Evolutionary conservation across 2,888 invertebrate species (phyloP).

Genomic region (Dinocampus coccinellae): DNA sequence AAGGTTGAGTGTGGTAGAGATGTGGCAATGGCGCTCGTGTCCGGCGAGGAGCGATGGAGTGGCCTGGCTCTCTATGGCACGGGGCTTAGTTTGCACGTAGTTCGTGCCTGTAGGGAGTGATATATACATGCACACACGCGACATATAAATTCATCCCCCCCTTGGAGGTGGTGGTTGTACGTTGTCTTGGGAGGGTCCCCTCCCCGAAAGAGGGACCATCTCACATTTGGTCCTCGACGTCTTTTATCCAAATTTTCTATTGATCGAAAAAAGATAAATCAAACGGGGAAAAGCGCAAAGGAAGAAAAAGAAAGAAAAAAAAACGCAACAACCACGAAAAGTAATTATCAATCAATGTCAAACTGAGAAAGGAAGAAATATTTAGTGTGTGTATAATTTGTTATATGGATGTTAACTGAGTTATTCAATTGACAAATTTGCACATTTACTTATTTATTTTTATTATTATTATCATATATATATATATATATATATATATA

Average conservation of each 20-base stretch:
- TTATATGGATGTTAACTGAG: background rate
- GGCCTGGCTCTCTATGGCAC: conserved; percentile 47
- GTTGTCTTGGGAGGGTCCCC: conserved; percentile 7
- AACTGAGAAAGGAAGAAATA: background rate
- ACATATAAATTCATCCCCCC: conserved; percentile 9
- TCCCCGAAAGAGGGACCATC: conserved; percentile 6
- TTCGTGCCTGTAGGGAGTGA: conserved; percentile 50
- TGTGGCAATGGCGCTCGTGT: conserved; percentile 62
- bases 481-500: too few species aligned
- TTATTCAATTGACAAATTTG: background rate
- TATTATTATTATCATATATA: too few species aligned
- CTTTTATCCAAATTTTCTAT: too few species aligned
- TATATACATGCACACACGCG: conserved; percentile 15
- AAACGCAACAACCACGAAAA: background rate
- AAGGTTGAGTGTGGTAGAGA: conserved; percentile 45
- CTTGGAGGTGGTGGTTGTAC: conserved; percentile 4
- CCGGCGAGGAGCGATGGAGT: conserved; percentile 48
- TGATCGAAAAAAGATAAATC: too few species aligned
- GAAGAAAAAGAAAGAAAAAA: too few species aligned
- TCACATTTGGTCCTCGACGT: too few species aligned
- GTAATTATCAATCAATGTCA: background rate
- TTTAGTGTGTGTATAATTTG: background rate
- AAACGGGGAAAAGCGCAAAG: too few species aligned
- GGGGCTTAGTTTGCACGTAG: conserved; percentile 47
- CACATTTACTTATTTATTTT: background rate